Evolutionary conservation across 2,113 vertebrate species (phyloP).

Genomic region (Falco punctatus): DNA sequence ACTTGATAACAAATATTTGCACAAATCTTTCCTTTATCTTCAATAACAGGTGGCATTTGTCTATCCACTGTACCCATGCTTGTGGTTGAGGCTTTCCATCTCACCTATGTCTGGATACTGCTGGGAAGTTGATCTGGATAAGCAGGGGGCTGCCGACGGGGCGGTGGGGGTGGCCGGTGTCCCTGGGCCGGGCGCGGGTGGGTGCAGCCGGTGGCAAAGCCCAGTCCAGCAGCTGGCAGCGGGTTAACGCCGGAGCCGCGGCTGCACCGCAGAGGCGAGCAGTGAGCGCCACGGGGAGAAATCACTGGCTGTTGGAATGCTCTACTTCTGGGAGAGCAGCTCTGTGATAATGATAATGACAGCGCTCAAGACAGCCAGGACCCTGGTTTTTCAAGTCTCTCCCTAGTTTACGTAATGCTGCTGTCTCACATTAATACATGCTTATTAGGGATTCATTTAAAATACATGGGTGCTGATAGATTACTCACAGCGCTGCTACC

Average conservation of each 20-base stretch:
- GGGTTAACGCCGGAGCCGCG: background rate
- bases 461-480: constrained; percentile 47
- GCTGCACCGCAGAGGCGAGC: background rate
- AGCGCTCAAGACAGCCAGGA: constrained; percentile 42
- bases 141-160: background rate
- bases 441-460: constrained; percentile 37
- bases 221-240: background rate
- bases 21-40: background rate
- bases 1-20: constrained; percentile 4
- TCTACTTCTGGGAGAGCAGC: constrained; percentile 53
- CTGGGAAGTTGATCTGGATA: background rate
- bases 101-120: background rate
- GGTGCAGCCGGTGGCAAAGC: background rate
- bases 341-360: constrained; percentile 38
- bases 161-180: rapidly evolving
- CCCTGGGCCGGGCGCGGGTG: background rate
- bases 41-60: background rate
- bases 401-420: constrained; percentile 22
- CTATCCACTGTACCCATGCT: background rate
- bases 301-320: constrained; percentile 34
- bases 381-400: constrained; percentile 27
- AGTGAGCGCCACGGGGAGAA: background rate
- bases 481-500: background rate
- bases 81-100: background rate
- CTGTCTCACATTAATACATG: constrained; percentile 24